Evolutionary conservation across 2,797 vertebrate species (phyloP).

Genomic region (Molothrus ater): DNA sequence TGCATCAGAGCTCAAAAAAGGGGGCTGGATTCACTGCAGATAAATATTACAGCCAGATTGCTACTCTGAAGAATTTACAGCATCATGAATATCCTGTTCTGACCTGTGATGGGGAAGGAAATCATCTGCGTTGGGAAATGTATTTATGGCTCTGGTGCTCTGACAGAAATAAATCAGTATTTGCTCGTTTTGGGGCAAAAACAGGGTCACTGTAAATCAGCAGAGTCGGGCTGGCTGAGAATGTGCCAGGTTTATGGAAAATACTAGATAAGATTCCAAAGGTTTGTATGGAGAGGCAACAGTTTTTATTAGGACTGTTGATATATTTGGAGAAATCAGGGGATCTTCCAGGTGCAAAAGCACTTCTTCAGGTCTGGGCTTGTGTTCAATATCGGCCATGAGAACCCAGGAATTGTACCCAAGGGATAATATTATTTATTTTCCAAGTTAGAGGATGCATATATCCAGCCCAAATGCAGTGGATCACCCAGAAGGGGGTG

Average conservation of each 20-base stretch:
- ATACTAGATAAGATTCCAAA: not conserved
- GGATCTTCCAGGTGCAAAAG: not conserved
- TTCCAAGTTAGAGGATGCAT: not conserved
- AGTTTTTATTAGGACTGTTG: not conserved
- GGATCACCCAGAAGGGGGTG: not conserved
- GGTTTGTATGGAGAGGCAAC: not conserved
- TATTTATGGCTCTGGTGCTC: slow-evolving; percentile 24
- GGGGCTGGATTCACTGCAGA: not conserved
- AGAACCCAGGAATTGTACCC: not conserved
- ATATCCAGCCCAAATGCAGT: not conserved
- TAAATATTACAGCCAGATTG: not conserved
- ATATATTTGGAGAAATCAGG: not conserved
- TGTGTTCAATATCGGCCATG: not conserved
- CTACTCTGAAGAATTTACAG: slow-evolving; percentile 18
- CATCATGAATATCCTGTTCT: not conserved
- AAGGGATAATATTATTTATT: not conserved
- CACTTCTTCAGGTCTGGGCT: not conserved
- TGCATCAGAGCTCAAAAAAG: not conserved
- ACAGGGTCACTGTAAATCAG: not conserved
- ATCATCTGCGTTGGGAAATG: not conserved
- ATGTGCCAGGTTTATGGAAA: not conserved
- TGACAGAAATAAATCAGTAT: slow-evolving; percentile 39
- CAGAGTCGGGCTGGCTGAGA: not conserved
- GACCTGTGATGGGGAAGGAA: slow-evolving; percentile 24
- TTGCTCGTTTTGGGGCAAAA: not conserved